Evolutionary conservation across 2,888 invertebrate genomes (phyloP), one percentile per base, ranked within the genome.

Genomic region (Heliconius erato): DNA sequence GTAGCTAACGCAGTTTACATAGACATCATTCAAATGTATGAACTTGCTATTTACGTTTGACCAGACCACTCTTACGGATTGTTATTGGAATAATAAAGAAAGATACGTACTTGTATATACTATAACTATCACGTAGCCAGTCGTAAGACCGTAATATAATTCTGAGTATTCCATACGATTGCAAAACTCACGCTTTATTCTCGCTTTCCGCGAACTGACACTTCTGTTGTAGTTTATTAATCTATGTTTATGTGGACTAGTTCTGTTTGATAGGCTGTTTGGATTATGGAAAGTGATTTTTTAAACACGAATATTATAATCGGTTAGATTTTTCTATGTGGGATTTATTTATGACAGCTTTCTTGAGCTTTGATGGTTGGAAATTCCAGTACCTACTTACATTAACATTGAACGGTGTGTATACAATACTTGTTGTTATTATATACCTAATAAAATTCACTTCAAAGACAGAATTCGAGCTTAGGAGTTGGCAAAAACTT

Each of bases 81-180:
- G 95, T 96, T 96, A 96, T 95, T 95, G 94, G 94, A 95, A 96
- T 96, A 95, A 95, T 95, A 95, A 95, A 95, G 95, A 93, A 92
- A 89, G 92, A 90, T 92, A 93, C 92, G 26, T 78, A 90, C 91
- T 91, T 92, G 94, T 95, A 72, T 44, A 72, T 44, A 44, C 71
- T 26, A 44, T 14, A 11, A 16, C 32, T 94, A 94, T 93, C 92
- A 91, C 91, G 90, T 90, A 89, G 89, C 88, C 28, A 90, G 67
- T 28, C 67, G 67, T 67, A 67, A 67, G 92, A 92, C 94, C 94
- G 93, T 94, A 93, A 93, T 93, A 88, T 88, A 86, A 88, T 95
- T 94, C 94, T 90, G 87, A 92, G 94, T 94, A 95, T 89, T 90
- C 85, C 89, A 88, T 90, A 90, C 92, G 87, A 91, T 95, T 95